Percentiles rank a stretch among this genome's conserved stretches.
Evolutionary conservation across 1,140 invertebrate genomes (phyloP).

Genomic region (Batillaria attramentaria): DNA sequence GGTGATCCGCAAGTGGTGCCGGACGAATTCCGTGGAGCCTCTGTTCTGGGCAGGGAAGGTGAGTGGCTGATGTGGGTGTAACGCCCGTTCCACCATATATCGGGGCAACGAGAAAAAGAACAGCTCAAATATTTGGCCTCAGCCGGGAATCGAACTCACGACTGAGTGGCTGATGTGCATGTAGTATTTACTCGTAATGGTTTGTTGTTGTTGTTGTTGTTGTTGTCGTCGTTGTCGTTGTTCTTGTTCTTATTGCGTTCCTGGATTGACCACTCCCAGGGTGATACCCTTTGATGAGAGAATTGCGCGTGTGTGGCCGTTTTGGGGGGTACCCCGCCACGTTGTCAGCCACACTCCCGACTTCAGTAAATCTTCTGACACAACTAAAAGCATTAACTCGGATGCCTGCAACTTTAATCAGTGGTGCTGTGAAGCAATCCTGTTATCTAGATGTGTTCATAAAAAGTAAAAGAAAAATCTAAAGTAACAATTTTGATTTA

Average conservation of each 20-base stretch:
- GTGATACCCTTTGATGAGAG: too few relatives aligned
- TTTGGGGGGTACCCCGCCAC: not conserved
- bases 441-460: not conserved
- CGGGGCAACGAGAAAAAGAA: too few relatives aligned
- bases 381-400: not conserved
- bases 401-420: not conserved
- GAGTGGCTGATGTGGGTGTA: not conserved
- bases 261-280: too few relatives aligned
- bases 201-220: not conserved
- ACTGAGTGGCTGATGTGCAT: not conserved
- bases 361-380: not conserved
- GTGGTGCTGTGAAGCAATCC: not conserved
- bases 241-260: not conserved
- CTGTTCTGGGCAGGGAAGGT: slow-evolving; percentile 11
- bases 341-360: not conserved
- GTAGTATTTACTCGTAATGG: not conserved
- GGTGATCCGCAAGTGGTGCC: slow-evolving; percentile 43
- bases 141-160: not conserved
- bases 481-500: not conserved
- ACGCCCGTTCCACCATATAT: too few relatives aligned
- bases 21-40: slow-evolving; percentile 17
- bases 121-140: not conserved
- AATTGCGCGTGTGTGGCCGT: not conserved
- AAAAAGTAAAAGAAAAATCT: not conserved
- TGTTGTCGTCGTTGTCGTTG: not conserved